phyloP scores from a whole-genome alignment of 2,888 invertebrate species.

The Villa cingulata region DNA sequence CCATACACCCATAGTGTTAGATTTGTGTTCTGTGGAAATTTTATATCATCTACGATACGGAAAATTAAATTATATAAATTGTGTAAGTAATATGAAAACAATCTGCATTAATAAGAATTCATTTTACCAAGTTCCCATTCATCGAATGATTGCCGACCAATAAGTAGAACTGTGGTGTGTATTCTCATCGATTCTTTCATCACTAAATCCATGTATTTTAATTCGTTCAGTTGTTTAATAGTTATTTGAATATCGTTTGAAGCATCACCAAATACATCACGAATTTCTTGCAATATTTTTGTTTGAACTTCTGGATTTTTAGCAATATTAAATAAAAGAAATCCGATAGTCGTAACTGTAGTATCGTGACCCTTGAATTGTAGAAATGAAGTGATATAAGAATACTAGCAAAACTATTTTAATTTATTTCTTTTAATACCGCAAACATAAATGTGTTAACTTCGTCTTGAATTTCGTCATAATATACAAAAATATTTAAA shows the following conservation, averaged over 20 bases:
- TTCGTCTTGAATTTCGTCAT: constrained; percentile 45
- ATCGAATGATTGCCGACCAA: constrained; percentile 8
- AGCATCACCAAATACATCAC: constrained; percentile 21
- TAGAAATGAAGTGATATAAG: not conserved
- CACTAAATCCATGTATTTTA: constrained; percentile 10
- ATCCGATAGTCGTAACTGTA: constrained; percentile 31
- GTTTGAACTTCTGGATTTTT: constrained; percentile 30
- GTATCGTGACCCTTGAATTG: constrained; percentile 30
- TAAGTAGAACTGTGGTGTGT: constrained; percentile 9
- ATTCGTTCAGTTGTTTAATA: not conserved
- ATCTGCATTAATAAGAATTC: not conserved
- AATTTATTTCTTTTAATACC: too few relatives aligned
- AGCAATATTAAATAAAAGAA: constrained; percentile 32
- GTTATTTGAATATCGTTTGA: not conserved
- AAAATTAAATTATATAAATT: not conserved
- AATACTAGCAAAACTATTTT: not conserved
- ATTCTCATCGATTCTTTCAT: constrained; percentile 13
- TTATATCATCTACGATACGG: not conserved
- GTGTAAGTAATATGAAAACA: too few relatives aligned
- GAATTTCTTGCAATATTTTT: constrained; percentile 29
- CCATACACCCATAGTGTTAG: constrained; percentile 2
- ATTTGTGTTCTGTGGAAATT: constrained; percentile 2
- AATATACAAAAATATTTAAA: constrained; percentile 44
- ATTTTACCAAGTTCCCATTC: constrained; percentile 6
- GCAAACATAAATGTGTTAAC: constrained; percentile 54